Base-by-base conservation (phyloP, 2,113 vertebrate species). In the Spea bombifrons region DNA sequence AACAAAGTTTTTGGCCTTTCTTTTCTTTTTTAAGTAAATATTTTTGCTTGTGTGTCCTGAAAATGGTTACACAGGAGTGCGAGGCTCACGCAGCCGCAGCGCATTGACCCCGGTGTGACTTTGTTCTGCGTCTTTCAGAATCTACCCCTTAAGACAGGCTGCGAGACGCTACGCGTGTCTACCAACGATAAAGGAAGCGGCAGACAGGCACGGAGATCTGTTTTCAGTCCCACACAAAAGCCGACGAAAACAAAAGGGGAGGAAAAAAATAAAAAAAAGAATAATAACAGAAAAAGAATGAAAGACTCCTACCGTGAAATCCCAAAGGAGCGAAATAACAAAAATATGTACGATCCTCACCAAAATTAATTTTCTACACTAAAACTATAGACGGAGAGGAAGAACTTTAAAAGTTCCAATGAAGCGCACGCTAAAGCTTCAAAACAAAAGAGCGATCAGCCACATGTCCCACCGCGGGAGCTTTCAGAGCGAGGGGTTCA, bases 211-310 rank as follows among this genome's bases (percentile, higher is more conserved):
- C 5, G 44, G 52, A 48, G 52, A n/a, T 59, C 49, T 47, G 17
- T 64, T 59, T 52, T 53, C 73, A 5, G 6, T 17, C 65, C 68
- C 45, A 76, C 8, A 76, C 66, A 76, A 76, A 76, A 68, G 75
- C 75, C 47, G 44, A 6, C 15, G 50, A 69, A 76, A 17, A 68
- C 75, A 76, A 76, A 66, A 76, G 53, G 61, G 15, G 10, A 55
- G 50, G 9, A 75, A 67, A 46, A 53, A 59, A 59, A 9, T 3
- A 12, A 13, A 4, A 59, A 8, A 59, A 59, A 13, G 10, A 59
- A 59, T 7, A 59, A 59, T 13, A 13, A 59, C 4, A 12, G 10
- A 13, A 9, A 5, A 12, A 9, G 55, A 59, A 13, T 53, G 4
- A 13, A 59, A 59, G 7, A 59, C 48, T 53, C 43, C 55, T 8